Base-by-base conservation (phyloP, 2,888 invertebrate species). In the Luperina nickerlii region DNA sequence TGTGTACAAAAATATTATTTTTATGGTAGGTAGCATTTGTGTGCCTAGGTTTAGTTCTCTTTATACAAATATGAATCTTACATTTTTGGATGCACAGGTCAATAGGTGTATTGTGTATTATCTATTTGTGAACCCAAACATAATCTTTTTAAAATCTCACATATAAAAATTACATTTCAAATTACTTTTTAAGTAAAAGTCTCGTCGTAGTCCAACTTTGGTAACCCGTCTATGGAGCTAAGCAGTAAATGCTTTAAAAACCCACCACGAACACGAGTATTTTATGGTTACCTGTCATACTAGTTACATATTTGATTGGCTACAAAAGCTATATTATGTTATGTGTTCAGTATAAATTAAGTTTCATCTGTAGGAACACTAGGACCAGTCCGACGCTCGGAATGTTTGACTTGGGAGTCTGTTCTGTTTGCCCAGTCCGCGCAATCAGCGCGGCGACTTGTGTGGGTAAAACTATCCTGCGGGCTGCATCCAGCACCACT, bases 351-450 rank as follows among this genome's bases (percentile, higher is more conserved):
- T 84, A 84, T 83, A 82, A 88, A 90, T 88, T 85, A 87, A 89
- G 84, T 88, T 90, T 88, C 84, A 91, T 90, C 87, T 84, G 74
- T 83, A 82, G 78, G 81, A 85, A 90, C 87, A 90, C 87, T 87
- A 81, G 68, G 81, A 84, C 81, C 86, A 88, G 88, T 86, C 87
- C 80, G 78, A 85, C 84, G 57, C 74, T 60, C 74, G 78, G 76
- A 75, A 82, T 93, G 88, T 95, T 94, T 95, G 93, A 92, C 81
- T 94, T 94, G 90, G 92, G 90, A 92, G 86, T 92, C 90, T 78
- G 88, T 86, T 84, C 85, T 94, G 92, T 95, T 95, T 94, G 91
- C 88, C 87, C 87, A 90, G 93, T 90, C 91, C 91, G 92, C 90
- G 93, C 94, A 95, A 95, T 95, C 95, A 95, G 93, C 88, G 90